Evolutionary conservation across 2,888 invertebrate genomes (phyloP), one percentile per base, ranked within the genome.

Genomic region (Ptycholaimellus sp.): DNA sequence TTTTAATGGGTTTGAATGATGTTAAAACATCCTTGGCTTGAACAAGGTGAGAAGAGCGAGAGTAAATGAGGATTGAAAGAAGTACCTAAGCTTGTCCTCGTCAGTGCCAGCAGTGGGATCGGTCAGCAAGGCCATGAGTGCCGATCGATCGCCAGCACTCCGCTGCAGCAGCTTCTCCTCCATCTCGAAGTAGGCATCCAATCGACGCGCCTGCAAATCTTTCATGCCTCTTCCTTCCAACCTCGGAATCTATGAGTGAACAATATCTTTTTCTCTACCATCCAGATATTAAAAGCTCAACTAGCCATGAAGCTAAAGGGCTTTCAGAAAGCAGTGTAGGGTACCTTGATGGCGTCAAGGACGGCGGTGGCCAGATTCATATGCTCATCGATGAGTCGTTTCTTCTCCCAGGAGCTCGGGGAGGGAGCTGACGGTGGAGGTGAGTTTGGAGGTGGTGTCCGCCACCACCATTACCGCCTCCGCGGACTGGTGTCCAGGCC

Each of bases 381-480:
- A 59, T 99, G 96, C 79, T 90, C 82, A 57, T 96, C 96, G 49
- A 99, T 85, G 13, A 93, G 69, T 28, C 87, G 69, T 60, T 99
- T 96, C 67, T 81, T 85, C 61, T 93, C 93, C n/a, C 61, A 96
- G 70, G 20, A 99, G 67, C 56, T 90, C 87, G 0, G 96, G 96
- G 50, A 99, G 65, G 0, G 85, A 87, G 59, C 59, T 61, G 7
- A 96, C 85, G 18, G 93, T 90, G 41, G 74, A 80, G 1, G 90
- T 90, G 18, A 96, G 69, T 47, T 78, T 73, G 14, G 47, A 43
- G 2, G 87, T 87, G 51, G 82, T 83, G 58, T 83, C 82, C 31
- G 77, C 77, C 23, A 93, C 73, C 71, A 85, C 69, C 13, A 46
- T 41, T 48, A 62, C 57, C 33, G 82, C 81, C 16, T 75, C 70